A percentile compares a stretch with the other conserved stretches of the same genome.
Conservation (phyloP, 2,113 vertebrate species). For the Chinchilla lanigera region DNA sequence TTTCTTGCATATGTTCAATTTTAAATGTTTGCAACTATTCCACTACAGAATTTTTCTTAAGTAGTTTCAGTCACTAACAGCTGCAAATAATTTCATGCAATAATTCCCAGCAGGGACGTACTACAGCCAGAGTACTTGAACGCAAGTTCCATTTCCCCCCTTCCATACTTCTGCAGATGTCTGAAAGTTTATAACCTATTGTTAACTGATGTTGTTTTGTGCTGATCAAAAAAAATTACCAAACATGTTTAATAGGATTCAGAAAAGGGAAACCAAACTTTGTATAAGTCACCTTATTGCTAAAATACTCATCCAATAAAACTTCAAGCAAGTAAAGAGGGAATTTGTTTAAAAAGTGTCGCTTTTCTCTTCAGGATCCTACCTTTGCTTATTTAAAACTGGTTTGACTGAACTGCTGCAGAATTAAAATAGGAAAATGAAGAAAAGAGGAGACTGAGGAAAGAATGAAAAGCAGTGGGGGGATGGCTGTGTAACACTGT, state of each 20-base stretch:
- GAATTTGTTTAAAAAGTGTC: background rate
- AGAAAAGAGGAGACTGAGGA: background rate
- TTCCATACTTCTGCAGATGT: conserved; percentile 58
- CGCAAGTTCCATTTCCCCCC: conserved; percentile 56
- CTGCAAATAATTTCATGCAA: conserved; percentile 71
- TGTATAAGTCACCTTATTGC: background rate
- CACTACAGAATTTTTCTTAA: conserved; percentile 54
- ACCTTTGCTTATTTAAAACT: background rate
- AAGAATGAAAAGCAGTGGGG: background rate
- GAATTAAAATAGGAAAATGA: conserved; percentile 17
- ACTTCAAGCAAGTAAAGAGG: conserved; percentile 10
- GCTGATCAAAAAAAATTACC: conserved; percentile 34
- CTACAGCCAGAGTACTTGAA: conserved; percentile 48
- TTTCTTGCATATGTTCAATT: conserved; percentile 29
- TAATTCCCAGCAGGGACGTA: conserved; percentile 65
- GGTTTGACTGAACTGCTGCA: background rate
- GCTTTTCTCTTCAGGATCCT: background rate
- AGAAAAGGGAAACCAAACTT: conserved; percentile 18
- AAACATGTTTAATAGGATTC: background rate
- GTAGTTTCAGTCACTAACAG: conserved; percentile 69
- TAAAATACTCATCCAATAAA: conserved; percentile 48
- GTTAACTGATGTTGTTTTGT: conserved; percentile 37
- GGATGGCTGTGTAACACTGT: background rate
- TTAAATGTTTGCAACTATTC: conserved; percentile 51
- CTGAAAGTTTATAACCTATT: conserved; percentile 50